These are phyloP conservation scores for Tenthredo distinguenda DNA, from an alignment of 2,888 invertebrate genomes.

Conservation along the genomic window DNA sequence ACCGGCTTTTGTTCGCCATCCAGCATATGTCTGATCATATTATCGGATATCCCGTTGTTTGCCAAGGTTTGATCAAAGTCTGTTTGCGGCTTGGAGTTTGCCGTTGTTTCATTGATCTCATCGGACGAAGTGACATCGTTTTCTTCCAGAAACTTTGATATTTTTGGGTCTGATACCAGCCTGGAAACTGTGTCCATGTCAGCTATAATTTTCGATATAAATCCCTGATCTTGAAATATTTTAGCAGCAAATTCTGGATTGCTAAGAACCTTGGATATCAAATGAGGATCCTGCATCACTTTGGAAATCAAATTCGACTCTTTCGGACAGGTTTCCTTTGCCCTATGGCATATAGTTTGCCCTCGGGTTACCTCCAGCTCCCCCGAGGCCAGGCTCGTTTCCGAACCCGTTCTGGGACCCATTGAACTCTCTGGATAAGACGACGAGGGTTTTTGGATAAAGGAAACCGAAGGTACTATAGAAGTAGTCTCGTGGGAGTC, in stretches of 20 bases:
- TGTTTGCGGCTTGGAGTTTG: slow-evolving; percentile 44
- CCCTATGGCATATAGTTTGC: slow-evolving; percentile 60
- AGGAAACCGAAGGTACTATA: background rate
- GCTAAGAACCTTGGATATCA: slow-evolving; percentile 61
- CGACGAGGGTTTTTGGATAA: background rate
- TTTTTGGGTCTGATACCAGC: slow-evolving; percentile 69
- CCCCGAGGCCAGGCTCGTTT: background rate
- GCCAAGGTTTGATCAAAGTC: slow-evolving; percentile 52
- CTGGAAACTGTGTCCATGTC: slow-evolving; percentile 65
- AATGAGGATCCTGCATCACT: slow-evolving; percentile 64
- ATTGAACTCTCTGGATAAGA: slow-evolving; percentile 36
- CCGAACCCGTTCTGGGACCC: slow-evolving; percentile 21
- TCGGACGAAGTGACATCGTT: slow-evolving; percentile 55
- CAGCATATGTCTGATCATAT: slow-evolving; percentile 63
- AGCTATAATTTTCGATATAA: slow-evolving; percentile 68
- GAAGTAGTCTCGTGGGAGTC: background rate
- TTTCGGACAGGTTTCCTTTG: slow-evolving; percentile 62
- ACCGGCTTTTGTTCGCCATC: slow-evolving; percentile 65
- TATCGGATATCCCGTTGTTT: slow-evolving; percentile 61
- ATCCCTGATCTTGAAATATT: slow-evolving; percentile 68
- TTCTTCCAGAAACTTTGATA: slow-evolving; percentile 67
- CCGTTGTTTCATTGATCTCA: slow-evolving; percentile 37
- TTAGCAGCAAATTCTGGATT: slow-evolving; percentile 68
- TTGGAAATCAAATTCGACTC: slow-evolving; percentile 59
- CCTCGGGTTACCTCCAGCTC: background rate